Conservation (phyloP, 2,888 invertebrate species). For the Phengaris alcon region DNA sequence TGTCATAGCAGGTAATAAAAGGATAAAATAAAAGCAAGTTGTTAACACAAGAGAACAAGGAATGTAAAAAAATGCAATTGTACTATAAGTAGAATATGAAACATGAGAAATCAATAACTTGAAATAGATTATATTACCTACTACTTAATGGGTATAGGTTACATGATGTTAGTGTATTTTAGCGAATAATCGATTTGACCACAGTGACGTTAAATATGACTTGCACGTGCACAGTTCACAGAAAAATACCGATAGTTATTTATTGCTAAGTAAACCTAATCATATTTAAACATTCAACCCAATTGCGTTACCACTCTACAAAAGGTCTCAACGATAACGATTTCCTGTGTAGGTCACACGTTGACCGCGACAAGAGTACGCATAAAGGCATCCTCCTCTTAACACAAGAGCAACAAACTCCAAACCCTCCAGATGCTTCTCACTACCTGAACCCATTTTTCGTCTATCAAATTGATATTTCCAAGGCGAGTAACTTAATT, state of each 20-base stretch:
- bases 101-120: not conserved
- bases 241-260: not conserved
- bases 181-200: constrained; percentile 4
- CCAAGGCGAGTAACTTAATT: not conserved
- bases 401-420: constrained; percentile 13
- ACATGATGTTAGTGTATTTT: not conserved
- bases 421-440: not conserved
- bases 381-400: not conserved
- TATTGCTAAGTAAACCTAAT: not conserved
- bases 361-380: constrained; percentile 1
- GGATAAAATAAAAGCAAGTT: not conserved
- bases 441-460: not conserved
- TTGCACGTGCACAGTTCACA: not conserved
- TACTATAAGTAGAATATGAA: not conserved
- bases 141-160: not conserved
- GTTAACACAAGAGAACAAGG: not conserved
- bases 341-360: not conserved
- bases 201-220: not conserved
- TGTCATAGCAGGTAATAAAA: not conserved
- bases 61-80: not conserved
- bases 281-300: not conserved
- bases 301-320: not conserved
- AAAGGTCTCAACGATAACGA: constrained; percentile 4
- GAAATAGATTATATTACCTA: not conserved
- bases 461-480: not conserved